Base-by-base conservation (phyloP, 2,888 invertebrate genomes). In the Lasioglossum oenotherae region DNA sequence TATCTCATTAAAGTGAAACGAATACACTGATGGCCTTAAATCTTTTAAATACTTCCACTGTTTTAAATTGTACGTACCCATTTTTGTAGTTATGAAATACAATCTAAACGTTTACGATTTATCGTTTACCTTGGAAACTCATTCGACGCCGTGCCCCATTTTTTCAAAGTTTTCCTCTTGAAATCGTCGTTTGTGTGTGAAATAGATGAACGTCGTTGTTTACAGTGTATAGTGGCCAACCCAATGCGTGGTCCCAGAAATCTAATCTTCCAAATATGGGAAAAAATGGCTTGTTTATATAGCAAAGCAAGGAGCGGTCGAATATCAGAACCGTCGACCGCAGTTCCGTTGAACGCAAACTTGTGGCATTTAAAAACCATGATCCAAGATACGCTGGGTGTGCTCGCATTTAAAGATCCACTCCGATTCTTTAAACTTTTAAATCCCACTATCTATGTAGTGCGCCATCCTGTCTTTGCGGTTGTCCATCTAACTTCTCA, bases 271-370 rank as follows among this genome's bases (percentile, higher is more conserved):
- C 60, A 64, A 79, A 86, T 85, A 74, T 64, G 27, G 41, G 74
- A 19, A 75, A 77, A 85, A 79, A 64, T 38, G 4, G 16, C 3
- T 8, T 12, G 27, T 27, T 78, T 64, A 6, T 64, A 82, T 23
- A 64, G 83, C 78, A 87, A 86, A 87, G 80, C 71, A 86, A 86
- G 87, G 87, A 87, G 87, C 67, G 87, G 87, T 60, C 35, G 31
- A 81, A 75, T 74, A 82, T 82, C 75, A 46, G 23, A 38, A 35
- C 27, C 38, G 44, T 16, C n/a, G 19, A 44, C 8, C n/a, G 19
- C 8, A 23, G n/a, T 57, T 57, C 46, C 23, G 31, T 31, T 2
- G 14, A 53, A 60, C 44, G 57, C 73, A 64, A 74, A 81, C 64
- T 23, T n/a, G n/a, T 14, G n/a, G n/a, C 27, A 35, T 85, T 86